A percentile compares a stretch with the other conserved stretches of the same genome.
Evolutionary conservation across 2,113 vertebrate species (phyloP).

Genomic region (Butorides virescens): DNA sequence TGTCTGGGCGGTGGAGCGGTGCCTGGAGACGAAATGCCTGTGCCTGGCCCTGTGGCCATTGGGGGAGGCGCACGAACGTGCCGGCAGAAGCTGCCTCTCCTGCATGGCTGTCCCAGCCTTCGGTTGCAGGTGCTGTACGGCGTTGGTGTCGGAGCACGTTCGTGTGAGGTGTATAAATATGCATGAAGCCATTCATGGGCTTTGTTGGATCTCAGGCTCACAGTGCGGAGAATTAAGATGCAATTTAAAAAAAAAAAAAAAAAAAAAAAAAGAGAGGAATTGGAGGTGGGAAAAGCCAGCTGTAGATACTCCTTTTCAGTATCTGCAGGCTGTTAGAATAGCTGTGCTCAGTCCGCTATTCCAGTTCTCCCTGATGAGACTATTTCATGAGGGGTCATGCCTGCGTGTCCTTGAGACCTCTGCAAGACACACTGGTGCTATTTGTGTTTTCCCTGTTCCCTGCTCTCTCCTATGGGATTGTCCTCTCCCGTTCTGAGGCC

Average conservation of each 20-base stretch:
- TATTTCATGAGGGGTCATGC: not conserved
- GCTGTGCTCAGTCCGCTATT: not conserved
- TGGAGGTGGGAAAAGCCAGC: not conserved
- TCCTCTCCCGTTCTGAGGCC: not conserved
- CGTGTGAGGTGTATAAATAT: not conserved
- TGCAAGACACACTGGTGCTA: not conserved
- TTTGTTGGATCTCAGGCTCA: not conserved
- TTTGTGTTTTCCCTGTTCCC: not conserved
- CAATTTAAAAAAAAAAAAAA: not conserved
- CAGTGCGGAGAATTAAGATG: not conserved
- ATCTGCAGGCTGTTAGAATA: not conserved
- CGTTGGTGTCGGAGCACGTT: not conserved
- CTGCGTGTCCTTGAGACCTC: not conserved
- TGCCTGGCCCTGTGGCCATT: not conserved
- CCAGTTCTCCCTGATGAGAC: not conserved
- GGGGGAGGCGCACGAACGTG: not conserved
- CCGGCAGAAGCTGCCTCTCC: not conserved
- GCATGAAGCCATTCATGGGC: not conserved
- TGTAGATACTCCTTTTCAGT: not conserved
- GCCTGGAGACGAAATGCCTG: not conserved
- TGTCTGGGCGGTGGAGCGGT: not conserved
- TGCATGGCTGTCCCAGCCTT: fast-evolving
- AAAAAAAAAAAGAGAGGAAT: too few species aligned
- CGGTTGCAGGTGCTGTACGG: fast-evolving
- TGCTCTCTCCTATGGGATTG: not conserved